Conservation (phyloP, 2,797 vertebrate genomes). For the Scleropages formosus region DNA sequence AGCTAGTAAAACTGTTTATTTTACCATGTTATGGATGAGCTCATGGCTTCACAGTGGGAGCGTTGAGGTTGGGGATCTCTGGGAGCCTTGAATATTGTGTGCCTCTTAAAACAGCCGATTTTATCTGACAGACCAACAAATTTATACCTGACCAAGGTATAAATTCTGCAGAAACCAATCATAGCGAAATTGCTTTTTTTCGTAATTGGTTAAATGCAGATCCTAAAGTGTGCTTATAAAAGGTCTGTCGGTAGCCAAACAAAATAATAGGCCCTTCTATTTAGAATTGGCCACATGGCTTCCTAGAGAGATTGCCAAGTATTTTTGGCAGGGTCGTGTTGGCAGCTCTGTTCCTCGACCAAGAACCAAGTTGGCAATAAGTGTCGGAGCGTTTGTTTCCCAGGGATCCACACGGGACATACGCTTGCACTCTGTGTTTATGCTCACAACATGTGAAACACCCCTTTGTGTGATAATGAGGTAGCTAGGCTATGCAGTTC, state of each 20-base stretch:
- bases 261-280: conserved; percentile 64
- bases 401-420: conserved; percentile 47
- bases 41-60: conserved; percentile 17
- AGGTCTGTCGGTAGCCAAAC: conserved; percentile 58
- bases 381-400: conserved; percentile 34
- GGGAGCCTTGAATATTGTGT: neutral
- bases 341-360: conserved; percentile 49
- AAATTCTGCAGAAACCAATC: conserved; percentile 42
- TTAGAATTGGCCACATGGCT: conserved; percentile 49
- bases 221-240: conserved; percentile 37
- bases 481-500: neutral
- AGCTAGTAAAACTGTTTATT: conserved; percentile 27
- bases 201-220: conserved; percentile 48
- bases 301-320: conserved; percentile 50
- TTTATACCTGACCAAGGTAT: conserved; percentile 34
- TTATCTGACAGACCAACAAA: neutral
- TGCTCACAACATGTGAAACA: conserved; percentile 22
- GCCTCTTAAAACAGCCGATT: neutral
- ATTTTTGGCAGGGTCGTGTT: conserved; percentile 61
- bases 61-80: neutral
- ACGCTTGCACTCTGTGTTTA: conserved; percentile 45
- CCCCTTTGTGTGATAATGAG: conserved; percentile 16
- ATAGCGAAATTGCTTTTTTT: conserved; percentile 33
- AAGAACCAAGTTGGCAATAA: conserved; percentile 44
- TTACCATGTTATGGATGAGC: conserved; percentile 13